Evolutionary conservation across 2,888 invertebrate species (phyloP), one percentile per base, ranked within the genome.

Genomic region (Lottia scabra): DNA sequence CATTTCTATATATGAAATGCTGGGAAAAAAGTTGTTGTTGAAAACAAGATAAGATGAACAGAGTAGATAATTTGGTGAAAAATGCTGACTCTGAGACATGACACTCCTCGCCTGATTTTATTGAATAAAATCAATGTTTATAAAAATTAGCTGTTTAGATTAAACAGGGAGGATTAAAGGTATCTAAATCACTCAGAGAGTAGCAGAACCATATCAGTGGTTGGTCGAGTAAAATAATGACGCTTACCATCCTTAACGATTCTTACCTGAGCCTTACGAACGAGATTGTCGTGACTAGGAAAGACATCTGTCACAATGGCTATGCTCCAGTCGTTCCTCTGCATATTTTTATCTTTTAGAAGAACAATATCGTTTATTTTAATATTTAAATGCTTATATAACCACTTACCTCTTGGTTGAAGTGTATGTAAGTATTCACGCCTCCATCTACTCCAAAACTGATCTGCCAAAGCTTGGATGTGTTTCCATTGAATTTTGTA

Each of bases 401-500:
- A 38, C 67, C 67, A 67, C 16, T 67, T 67, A 19, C 3, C 2
- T 12, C n/a, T 44, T 8, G n/a, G n/a, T 43, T 67, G 67, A 16
- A 67, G 19, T 6, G 46, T 38, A 15, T 16, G 46, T 26, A 67
- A 46, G 15, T 67, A 67, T 46, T 45, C 15, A 16, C 43, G 15
- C 8, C 15, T 10, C 8, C 15, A 67, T 26, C 43, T 30, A 15
- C 8, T 27, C 67, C 67, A 67, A 45, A 74, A 71, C 19, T 43
- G 44, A 5, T 70, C 48, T 12, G 68, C 48, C n/a, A 71, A 48
- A 10, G 15, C 43, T 63, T 74, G 70, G 4, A 71, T 71, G 26
- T 62, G 19, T 38, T 63, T 71, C 74, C 74, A 74, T 38, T 71
- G 46, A 19, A 64, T 12, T 63, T 67, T 68, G 56, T 68, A 63